Conservation (phyloP, 2,113 vertebrate species). For the Cyphomyrus plagiostoma region DNA sequence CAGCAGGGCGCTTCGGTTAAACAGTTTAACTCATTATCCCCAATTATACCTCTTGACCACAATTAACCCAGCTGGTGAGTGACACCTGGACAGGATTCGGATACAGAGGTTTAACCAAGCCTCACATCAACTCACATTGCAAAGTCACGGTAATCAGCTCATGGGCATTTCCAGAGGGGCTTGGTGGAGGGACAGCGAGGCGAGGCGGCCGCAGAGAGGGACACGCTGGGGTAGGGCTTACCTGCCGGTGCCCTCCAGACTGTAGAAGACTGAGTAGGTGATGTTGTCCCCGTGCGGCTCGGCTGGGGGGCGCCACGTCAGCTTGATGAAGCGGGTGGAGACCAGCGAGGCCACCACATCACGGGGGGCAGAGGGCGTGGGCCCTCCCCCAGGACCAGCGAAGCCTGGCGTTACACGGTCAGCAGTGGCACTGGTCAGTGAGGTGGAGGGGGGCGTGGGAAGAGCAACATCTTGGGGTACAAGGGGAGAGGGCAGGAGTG, state of each 20-base stretch:
- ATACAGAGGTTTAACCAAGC: background rate
- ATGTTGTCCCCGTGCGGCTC: slow-evolving; percentile 90
- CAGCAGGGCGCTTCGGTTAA: background rate
- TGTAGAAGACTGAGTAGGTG: slow-evolving; percentile 93
- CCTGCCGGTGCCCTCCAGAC: slow-evolving; percentile 84
- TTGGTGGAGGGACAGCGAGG: background rate
- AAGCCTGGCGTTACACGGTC: slow-evolving; percentile 96
- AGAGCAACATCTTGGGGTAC: slow-evolving; percentile 90
- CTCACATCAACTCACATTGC: background rate
- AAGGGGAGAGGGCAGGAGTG: slow-evolving; percentile 38
- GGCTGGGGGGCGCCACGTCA: slow-evolving; percentile 87
- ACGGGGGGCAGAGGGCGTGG: slow-evolving; percentile 81
- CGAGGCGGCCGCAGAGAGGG: background rate
- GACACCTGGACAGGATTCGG: background rate
- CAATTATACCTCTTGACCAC: slow-evolving; percentile 1
- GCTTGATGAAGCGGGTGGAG: slow-evolving; percentile 96
- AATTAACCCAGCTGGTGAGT: background rate
- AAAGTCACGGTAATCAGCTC: background rate
- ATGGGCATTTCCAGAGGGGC: background rate
- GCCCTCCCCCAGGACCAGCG: slow-evolving; percentile 68
- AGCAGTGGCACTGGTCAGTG: slow-evolving; percentile 99
- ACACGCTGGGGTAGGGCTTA: slow-evolving; percentile 36
- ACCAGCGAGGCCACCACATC: slow-evolving; percentile 95
- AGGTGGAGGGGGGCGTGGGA: slow-evolving; percentile 89
- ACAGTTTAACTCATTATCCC: background rate